Conservation (phyloP, 2,113 vertebrate species). For the Bolborhynchus lineola region DNA sequence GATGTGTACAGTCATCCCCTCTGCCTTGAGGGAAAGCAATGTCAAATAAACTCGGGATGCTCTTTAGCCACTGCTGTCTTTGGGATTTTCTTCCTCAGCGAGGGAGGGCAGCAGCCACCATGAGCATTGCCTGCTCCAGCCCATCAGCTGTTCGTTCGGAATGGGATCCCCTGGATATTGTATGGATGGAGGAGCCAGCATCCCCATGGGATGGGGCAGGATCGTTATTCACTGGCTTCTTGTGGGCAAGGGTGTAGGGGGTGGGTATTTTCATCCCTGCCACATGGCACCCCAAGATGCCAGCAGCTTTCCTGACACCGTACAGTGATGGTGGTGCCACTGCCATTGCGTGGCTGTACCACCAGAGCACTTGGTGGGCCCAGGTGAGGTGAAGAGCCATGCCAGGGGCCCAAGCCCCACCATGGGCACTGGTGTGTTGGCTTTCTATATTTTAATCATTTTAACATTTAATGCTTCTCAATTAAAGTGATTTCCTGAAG, state of each 20-base stretch:
- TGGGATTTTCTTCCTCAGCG: background rate
- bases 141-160: fast-evolving
- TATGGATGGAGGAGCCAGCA: fast-evolving
- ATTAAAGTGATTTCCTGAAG: conserved; percentile 86
- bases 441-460: conserved; percentile 79
- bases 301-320: background rate
- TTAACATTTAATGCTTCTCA: conserved; percentile 85
- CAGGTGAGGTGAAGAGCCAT: background rate
- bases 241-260: background rate
- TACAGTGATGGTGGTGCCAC: fast-evolving
- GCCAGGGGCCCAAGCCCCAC: background rate
- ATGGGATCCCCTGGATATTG: fast-evolving
- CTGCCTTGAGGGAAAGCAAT: conserved; percentile 45
- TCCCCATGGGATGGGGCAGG: background rate
- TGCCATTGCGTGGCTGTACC: background rate
- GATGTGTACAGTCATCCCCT: conserved; percentile 80
- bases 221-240: fast-evolving
- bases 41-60: conserved; percentile 89
- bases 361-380: fast-evolving
- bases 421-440: conserved; percentile 54
- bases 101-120: background rate
- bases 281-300: background rate
- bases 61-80: conserved; percentile 75
- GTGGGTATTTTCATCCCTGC: background rate
- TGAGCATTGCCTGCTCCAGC: fast-evolving